phyloP scores from a whole-genome alignment of 2,888 invertebrate species.

The Toxonevra muliebris region DNA sequence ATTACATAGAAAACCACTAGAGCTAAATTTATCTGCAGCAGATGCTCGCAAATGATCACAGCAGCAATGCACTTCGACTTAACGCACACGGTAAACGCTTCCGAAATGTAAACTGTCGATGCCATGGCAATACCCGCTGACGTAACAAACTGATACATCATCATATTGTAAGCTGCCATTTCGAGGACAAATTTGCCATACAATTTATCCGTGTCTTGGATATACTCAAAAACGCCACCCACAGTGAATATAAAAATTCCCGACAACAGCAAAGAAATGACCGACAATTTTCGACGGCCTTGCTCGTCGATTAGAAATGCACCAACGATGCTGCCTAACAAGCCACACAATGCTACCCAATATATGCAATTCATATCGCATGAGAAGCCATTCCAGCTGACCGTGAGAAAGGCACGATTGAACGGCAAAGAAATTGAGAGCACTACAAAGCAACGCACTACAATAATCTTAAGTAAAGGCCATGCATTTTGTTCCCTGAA shows the following conservation, averaged over 20 bases:
- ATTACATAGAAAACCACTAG: conserved; percentile 43
- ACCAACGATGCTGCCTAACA: conserved; percentile 54
- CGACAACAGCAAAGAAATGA: conserved; percentile 50
- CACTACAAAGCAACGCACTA: conserved; percentile 51
- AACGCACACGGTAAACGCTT: conserved; percentile 55
- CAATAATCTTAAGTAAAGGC: conserved; percentile 51
- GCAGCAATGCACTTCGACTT: conserved; percentile 53
- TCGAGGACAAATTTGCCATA: conserved; percentile 35
- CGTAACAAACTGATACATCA: conserved; percentile 54
- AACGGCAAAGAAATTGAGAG: conserved; percentile 55
- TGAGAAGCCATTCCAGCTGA: conserved; percentile 53
- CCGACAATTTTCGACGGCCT: conserved; percentile 53
- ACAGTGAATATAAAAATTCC: conserved; percentile 54
- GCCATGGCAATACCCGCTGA: conserved; percentile 54
- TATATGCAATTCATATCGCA: conserved; percentile 56
- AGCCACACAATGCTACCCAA: conserved; percentile 52
- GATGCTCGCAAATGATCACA: conserved; percentile 52
- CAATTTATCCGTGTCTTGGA: conserved; percentile 42
- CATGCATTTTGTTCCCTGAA: conserved; percentile 31
- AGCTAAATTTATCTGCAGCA: conserved; percentile 52
- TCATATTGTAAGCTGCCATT: conserved; percentile 50
- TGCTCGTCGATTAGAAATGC: conserved; percentile 53
- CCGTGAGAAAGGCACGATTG: conserved; percentile 54
- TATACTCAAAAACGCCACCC: conserved; percentile 54
- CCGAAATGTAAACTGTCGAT: conserved; percentile 55